A percentile compares a stretch with the other conserved stretches of the same genome.
Evolutionary conservation across 2,113 vertebrate species (phyloP).

Genomic region (Poecilia latipinna): DNA sequence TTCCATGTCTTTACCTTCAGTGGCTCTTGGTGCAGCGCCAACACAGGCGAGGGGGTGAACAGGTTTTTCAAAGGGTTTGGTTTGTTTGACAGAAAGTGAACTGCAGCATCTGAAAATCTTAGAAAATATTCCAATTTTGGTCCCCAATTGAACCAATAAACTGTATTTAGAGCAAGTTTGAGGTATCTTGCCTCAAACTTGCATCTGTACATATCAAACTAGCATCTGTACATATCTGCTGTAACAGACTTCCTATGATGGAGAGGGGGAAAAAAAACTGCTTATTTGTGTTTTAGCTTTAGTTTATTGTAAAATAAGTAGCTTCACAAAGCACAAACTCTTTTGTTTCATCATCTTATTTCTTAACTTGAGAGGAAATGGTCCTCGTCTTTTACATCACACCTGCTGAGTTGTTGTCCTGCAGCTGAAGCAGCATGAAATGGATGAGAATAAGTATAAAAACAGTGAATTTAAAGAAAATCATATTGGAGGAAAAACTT

Average conservation of each 20-base stretch:
- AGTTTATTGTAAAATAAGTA: neutral
- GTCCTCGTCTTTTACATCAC: neutral
- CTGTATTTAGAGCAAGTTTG: neutral
- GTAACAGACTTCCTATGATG: too few species aligned
- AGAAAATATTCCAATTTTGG: too few species aligned
- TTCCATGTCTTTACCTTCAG: too few species aligned
- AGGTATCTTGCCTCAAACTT: too few species aligned
- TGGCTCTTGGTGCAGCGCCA: too few species aligned
- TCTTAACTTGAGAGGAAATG: neutral
- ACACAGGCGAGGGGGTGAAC: too few species aligned
- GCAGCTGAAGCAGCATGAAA: neutral
- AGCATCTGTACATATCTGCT: too few species aligned
- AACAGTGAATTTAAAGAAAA: neutral
- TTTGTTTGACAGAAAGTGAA: too few species aligned
- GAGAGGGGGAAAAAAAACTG: neutral
- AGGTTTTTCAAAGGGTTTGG: too few species aligned
- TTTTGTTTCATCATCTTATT: neutral
- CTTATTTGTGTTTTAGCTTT: neutral
- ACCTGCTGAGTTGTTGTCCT: neutral
- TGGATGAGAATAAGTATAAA: neutral
- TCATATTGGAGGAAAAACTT: neutral
- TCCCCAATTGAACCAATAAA: neutral
- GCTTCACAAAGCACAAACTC: neutral
- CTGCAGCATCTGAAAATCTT: too few species aligned
- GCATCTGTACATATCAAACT: too few species aligned